Evolutionary conservation across 2,113 vertebrate genomes (phyloP).

Genomic region (Stegostoma tigrinum): DNA sequence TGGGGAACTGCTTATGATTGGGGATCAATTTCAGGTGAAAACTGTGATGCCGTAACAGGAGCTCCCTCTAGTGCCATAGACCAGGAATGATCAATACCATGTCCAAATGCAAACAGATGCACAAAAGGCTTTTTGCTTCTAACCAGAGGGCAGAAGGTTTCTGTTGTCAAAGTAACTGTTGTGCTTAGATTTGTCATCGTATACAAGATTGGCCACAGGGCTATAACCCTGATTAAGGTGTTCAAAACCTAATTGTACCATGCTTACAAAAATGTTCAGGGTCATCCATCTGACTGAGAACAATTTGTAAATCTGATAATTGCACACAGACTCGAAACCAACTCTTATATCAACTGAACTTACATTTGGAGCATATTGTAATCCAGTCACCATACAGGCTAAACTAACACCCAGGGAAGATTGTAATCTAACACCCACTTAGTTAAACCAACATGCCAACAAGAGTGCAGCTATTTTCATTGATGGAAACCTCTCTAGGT

Average conservation of each 20-base stretch:
- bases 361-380: neutral
- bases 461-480: constrained; percentile 7
- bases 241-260: neutral
- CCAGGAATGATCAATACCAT: neutral
- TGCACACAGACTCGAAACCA: neutral
- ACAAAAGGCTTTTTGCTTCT: neutral
- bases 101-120: neutral
- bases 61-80: neutral
- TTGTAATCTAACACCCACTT: constrained; percentile 12
- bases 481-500: neutral
- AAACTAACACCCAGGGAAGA: constrained; percentile 22
- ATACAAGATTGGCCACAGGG: neutral
- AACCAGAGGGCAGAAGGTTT: neutral
- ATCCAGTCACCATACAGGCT: neutral
- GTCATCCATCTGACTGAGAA: neutral
- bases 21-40: neutral
- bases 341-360: constrained; percentile 3
- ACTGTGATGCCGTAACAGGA: neutral
- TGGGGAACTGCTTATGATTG: neutral
- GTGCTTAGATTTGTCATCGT: constrained; percentile 4
- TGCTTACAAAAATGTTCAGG: neutral
- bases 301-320: constrained; percentile 29
- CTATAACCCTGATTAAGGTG: neutral
- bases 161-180: neutral
- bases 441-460: constrained; percentile 13